Evolutionary conservation across 2,888 invertebrate species (phyloP), one percentile per base, ranked within the genome.

Genomic region (Iselma pallidipennis): DNA sequence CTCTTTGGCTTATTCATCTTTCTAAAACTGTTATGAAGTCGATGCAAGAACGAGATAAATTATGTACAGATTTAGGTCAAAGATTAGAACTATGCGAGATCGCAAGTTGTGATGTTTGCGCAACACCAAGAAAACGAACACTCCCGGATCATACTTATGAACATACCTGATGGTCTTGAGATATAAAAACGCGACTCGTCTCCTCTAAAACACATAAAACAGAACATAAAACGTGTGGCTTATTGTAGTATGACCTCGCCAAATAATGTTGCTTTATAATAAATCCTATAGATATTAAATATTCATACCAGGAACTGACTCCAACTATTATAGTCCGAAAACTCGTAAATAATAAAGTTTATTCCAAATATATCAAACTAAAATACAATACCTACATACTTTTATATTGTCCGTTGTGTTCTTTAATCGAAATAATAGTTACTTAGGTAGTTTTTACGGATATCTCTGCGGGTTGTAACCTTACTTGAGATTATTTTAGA

Each of bases 1-100:
- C 62, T 66, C 61, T 53, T 19, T 25, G 57, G 33, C 53, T 57
- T 60, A 57, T 65, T 61, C 65, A 61, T 66, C 62, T 66, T 53
- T 45, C 5, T 12, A 31, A 63, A 57, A 63, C 63, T 62, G 65
- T 66, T 67, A 61, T 66, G 57, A 54, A 53, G 62, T 25, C 55
- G 61, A 60, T 60, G 62, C 59, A 64, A 61, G 55, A 56, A 52
- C 59, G 37, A 65, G 68, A 68, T 68, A 66, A 66, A 65, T 68
- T 65, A 65, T 61, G 49, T 57, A 14, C 9, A 68, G 68, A 68
- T 68, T 65, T 68, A 54, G 68, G 68, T 66, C 68, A 66, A 12
- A 66, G 68, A 68, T 68, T 57, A 60, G 10, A 21, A 12, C n/a
- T 31, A 12, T 45, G 12, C 14, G 59, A 58, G 59, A 63, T 63